phyloP scores from a whole-genome alignment of 2,113 vertebrate species.

The Sialia sialis region DNA sequence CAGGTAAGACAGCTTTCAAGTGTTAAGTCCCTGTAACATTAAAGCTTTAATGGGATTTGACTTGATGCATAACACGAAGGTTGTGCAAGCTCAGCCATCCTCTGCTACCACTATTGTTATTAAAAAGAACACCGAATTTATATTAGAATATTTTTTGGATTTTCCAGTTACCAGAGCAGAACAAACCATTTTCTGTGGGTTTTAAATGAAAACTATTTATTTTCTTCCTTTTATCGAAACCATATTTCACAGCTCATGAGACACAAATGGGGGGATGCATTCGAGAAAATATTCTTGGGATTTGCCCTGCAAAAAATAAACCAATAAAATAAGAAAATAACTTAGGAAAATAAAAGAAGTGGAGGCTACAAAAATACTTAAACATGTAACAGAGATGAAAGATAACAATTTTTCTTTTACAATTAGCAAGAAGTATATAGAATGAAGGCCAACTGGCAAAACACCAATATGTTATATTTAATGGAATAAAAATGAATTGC shows the following conservation, averaged over 20 bases:
- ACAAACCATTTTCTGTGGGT: slow-evolving; percentile 20
- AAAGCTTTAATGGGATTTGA: slow-evolving; percentile 21
- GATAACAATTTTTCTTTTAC: background rate
- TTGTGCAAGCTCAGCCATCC: background rate
- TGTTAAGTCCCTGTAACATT: background rate
- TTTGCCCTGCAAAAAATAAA: background rate
- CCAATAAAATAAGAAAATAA: background rate
- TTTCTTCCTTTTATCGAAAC: slow-evolving; percentile 47
- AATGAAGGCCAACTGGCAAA: background rate
- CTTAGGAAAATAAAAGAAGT: background rate
- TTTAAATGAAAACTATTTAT: slow-evolving; percentile 61
- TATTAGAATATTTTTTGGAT: slow-evolving; percentile 14
- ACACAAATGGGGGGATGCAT: background rate
- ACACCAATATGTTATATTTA: background rate
- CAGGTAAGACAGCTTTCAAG: background rate
- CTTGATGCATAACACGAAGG: background rate
- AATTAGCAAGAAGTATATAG: background rate
- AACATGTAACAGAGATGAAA: background rate
- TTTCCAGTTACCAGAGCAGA: slow-evolving; percentile 47
- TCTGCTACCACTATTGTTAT: slow-evolving; percentile 17
- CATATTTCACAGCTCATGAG: slow-evolving; percentile 50
- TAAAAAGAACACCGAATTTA: slow-evolving; percentile 39
- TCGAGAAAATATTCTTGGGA: background rate
- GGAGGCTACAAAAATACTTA: background rate
- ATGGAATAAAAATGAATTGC: background rate